Base-by-base conservation (phyloP, 2,888 invertebrate species). In the Unio pictorum region DNA sequence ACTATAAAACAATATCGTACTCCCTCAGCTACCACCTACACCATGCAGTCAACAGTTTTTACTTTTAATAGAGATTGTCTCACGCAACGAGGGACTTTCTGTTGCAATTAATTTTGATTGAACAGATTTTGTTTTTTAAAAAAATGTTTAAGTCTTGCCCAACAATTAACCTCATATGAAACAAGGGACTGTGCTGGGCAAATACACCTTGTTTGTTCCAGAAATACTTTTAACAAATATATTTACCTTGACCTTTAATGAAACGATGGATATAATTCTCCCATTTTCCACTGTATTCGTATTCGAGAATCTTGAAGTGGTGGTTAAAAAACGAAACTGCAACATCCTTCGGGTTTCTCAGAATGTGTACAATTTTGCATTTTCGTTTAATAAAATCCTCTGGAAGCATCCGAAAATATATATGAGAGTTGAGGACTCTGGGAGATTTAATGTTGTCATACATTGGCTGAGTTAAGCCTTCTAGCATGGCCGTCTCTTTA, bases 311-410 rank as follows among this genome's bases (percentile, higher is more conserved):
- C 61, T 81, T 83, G 23, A 61, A 71, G 61, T 81, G 81, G 59
- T 82, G 82, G 55, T 83, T 82, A 57, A 72, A 81, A 67, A 74
- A 80, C 20, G 82, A 82, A 4, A 83, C 83, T 67, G 79, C 78
- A 15, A 81, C 69, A 64, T 83, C 83, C 68, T 83, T 83, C 0
- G 81, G 81, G 66, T 83, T 83, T 57, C 83, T 64, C 58, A 80
- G 69, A 15, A 82, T 71, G 67, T 82, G 81, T 15, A 83, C 61
- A 28, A 83, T 81, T 67, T 81, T 81, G 34, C 75, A 72, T 58
- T 75, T 75, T 64, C 71, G 66, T 59, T 77, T 69, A 17, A 76
- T 45, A 7, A 75, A 73, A 54, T 80, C 76, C 67, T 68, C 70
- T 26, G 83, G 83, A n/a, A 83, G 61, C 61, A 78, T 70, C 17